Percentiles rank a stretch among this genome's conserved stretches.
phyloP scores from a whole-genome alignment of 2,113 vertebrate species.

The rat (Rattus norvegicus) region GRCr8 NC_086031.1:4005501-4006000 shows the following conservation, averaged over 20 bases:
- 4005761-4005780: neutral
- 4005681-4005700: neutral
- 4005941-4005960: neutral
- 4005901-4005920: neutral
- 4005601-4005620: neutral
- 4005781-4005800: neutral
- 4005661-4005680: neutral
- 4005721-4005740: neutral
- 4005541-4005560: neutral
- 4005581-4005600: neutral
- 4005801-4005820: neutral
- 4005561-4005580: neutral
- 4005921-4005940: no score
- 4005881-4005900: neutral
- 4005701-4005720: neutral
- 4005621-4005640: no score
- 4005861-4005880: neutral
- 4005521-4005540: no score
- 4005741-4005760: neutral
- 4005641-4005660: accelerated
- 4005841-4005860: neutral
- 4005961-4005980: neutral
- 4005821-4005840: accelerated
- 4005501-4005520: no score
- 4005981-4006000: neutral